Evolutionary conservation across 2,113 vertebrate species (phyloP), one percentile per base, ranked within the genome.

Genomic region (Scatophagus argus): DNA sequence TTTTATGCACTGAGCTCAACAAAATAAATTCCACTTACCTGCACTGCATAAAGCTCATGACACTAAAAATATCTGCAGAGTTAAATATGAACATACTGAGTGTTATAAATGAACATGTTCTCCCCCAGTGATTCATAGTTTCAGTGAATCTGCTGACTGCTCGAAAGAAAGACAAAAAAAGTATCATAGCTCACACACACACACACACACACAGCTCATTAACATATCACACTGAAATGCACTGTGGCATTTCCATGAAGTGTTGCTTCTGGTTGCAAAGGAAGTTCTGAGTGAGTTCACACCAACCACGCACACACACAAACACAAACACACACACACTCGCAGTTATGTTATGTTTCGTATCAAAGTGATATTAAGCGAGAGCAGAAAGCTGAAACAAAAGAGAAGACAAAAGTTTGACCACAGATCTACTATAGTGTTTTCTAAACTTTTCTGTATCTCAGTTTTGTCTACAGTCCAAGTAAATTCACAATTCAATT

Each of bases 171-270:
- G 10, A 19, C 16, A 31, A 32, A 38, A 34, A 56, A 2, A 0
- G 25, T 21, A 16, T 5, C 49, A 32, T 13, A 7, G 32, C 43
- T 41, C 27, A 72, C 32, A 62, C 56, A 74, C 44, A 55, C 74
- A 64, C 55, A 65, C 69, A 67, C 64, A 76, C 69, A 44, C 56
- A n/a, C 0, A 65, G 5, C 73, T 83, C 79, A 73, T 85, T 83
- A 77, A 61, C 87, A 82, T 82, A 31, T 61, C 49, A 61, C 44
- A 72, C 61, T 14, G 74, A 89, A 70, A 56, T 34, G 55, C 63
- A 51, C 27, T 78, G 82, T 74, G 79, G 74, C 84, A 87, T 90
- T 90, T 90, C 86, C 83, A 86, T 86, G 86, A 90, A 90, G 69
- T 52, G 44, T 77, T 72, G 77, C 81, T 90, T 90, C 89, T 75